phyloP scores from a whole-genome alignment of 2,888 invertebrate genomes.

The Fragum fragum region DNA sequence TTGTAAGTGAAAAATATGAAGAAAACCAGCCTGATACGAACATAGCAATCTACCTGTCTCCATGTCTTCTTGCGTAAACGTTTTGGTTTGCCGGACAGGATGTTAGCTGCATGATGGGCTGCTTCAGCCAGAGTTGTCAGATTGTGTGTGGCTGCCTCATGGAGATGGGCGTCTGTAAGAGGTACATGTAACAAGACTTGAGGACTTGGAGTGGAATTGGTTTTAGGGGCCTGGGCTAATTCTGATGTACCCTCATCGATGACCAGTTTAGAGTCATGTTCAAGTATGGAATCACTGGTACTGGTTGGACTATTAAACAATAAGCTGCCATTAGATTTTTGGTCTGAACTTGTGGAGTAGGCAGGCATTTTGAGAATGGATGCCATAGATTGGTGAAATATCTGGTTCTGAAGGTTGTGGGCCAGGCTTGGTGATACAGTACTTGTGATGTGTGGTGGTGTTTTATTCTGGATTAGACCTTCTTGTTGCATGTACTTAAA shows the following conservation, averaged over 20 bases:
- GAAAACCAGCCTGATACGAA: conserved; percentile 77
- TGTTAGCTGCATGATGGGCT: conserved; percentile 69
- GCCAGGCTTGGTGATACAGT: conserved; percentile 52
- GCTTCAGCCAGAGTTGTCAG: conserved; percentile 79
- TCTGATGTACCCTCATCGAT: conserved; percentile 49
- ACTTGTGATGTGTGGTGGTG: conserved; percentile 47
- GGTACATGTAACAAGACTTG: neutral
- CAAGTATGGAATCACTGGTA: conserved; percentile 23
- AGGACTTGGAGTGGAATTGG: neutral
- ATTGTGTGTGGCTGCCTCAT: conserved; percentile 74
- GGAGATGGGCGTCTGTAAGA: conserved; percentile 18
- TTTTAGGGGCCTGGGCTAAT: conserved; percentile 16
- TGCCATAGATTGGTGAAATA: conserved; percentile 52
- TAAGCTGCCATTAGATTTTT: conserved; percentile 38
- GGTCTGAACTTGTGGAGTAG: conserved; percentile 24
- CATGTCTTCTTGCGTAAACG: conserved; percentile 85
- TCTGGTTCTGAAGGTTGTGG: conserved; percentile 62
- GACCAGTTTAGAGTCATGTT: conserved; percentile 38
- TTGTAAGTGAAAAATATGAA: conserved; percentile 69
- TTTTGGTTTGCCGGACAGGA: conserved; percentile 73
- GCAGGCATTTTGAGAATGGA: conserved; percentile 54
- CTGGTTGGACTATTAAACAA: conserved; percentile 50
- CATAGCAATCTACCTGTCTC: conserved; percentile 83
- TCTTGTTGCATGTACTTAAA: conserved; percentile 85
- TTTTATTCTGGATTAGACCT: conserved; percentile 72